Evolutionary conservation across 2,113 vertebrate species (phyloP).

Genomic region (Nothoprocta pentlandii): DNA sequence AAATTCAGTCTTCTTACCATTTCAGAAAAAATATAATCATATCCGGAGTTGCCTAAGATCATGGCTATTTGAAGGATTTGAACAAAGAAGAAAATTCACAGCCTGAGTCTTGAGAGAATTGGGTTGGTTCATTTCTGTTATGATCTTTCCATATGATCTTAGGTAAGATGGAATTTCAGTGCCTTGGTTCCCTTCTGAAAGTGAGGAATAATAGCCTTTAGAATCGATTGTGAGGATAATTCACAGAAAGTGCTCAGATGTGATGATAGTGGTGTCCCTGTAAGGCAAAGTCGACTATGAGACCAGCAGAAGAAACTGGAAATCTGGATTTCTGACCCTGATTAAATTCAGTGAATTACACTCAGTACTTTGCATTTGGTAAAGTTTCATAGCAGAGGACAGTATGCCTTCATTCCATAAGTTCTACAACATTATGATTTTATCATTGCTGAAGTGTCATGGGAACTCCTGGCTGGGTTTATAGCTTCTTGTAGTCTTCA

Average conservation of each 20-base stretch:
- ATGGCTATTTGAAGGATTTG: not conserved
- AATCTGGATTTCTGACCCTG: slow-evolving; percentile 5
- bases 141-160: not conserved
- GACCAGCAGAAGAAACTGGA: not conserved
- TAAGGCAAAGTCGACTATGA: slow-evolving; percentile 7
- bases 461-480: slow-evolving; percentile 3
- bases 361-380: slow-evolving; percentile 7
- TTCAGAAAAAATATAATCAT: slow-evolving; percentile 25
- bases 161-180: not conserved
- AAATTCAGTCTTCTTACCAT: not conserved
- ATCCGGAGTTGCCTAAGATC: slow-evolving; percentile 4
- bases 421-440: slow-evolving; percentile 49
- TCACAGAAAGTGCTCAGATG: not conserved
- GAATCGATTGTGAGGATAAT: not conserved
- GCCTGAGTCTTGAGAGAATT: not conserved
- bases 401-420: not conserved
- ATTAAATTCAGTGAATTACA: slow-evolving; percentile 1
- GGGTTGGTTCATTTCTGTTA: not conserved
- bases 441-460: not conserved
- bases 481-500: slow-evolving; percentile 3
- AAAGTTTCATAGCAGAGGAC: slow-evolving; percentile 4
- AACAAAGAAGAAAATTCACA: slow-evolving; percentile 29
- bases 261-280: not conserved
- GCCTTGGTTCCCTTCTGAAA: slow-evolving; percentile 4
- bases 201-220: slow-evolving; percentile 21